Percentiles rank a stretch among this genome's conserved stretches.
phyloP scores from a whole-genome alignment of 2,888 invertebrate species.

The Hermodice carunculata region DNA sequence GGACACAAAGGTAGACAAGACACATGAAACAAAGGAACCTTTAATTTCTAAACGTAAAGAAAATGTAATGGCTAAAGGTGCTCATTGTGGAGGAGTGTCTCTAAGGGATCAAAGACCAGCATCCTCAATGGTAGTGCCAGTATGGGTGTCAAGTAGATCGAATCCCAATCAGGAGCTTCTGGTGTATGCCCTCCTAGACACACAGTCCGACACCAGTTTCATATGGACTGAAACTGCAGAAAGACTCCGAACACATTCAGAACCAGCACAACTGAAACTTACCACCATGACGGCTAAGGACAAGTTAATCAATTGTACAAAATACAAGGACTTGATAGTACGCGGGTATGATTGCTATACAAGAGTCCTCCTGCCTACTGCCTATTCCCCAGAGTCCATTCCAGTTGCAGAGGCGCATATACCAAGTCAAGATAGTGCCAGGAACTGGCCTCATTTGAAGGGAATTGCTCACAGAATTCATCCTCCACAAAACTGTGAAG shows the following conservation, averaged over 20 bases:
- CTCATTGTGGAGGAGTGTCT: too few relatives aligned
- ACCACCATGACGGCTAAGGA: constrained; percentile 34
- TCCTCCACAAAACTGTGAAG: constrained; percentile 28
- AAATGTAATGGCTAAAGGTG: too few relatives aligned
- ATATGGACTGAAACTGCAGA: constrained; percentile 25
- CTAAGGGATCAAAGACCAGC: too few relatives aligned
- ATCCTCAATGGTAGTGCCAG: constrained; percentile 41
- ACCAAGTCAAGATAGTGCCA: constrained; percentile 36
- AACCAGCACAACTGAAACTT: constrained; percentile 19
- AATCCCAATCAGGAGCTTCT: constrained; percentile 33
- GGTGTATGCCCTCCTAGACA: constrained; percentile 44
- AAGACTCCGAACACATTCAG: constrained; percentile 18
- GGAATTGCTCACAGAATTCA: constrained; percentile 27
- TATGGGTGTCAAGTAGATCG: constrained; percentile 27
- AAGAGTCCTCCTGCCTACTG: constrained; percentile 33
- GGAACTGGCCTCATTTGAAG: constrained; percentile 36
- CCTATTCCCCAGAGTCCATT: constrained; percentile 33
- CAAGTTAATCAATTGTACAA: constrained; percentile 3
- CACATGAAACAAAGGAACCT: too few relatives aligned
- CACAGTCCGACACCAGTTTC: constrained; percentile 37
- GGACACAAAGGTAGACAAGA: too few relatives aligned
- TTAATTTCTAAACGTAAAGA: too few relatives aligned
- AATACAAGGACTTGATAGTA: constrained; percentile 28
- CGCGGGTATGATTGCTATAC: constrained; percentile 15
- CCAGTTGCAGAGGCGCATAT: constrained; percentile 41